phyloP scores from a whole-genome alignment of 1,140 invertebrate species.

The Cydia amplana region DNA sequence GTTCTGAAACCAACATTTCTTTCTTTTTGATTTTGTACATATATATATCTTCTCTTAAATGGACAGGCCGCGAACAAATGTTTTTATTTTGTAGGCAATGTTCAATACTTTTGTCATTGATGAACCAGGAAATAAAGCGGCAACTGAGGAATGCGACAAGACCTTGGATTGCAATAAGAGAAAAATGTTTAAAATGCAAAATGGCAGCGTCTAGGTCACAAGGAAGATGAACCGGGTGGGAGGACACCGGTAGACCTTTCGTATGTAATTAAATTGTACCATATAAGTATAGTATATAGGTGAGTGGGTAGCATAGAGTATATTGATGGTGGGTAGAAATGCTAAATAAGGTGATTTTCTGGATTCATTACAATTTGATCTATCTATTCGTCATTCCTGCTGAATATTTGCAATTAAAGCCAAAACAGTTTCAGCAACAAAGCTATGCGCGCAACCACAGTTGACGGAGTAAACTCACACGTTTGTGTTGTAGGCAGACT shows the following conservation, averaged over 20 bases:
- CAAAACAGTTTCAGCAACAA: conserved; percentile 8
- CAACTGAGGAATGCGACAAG: neutral
- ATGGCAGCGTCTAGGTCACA: conserved; percentile 26
- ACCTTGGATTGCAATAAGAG: neutral
- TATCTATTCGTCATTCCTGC: neutral
- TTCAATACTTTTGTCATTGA: neutral
- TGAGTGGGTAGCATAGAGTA: neutral
- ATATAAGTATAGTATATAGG: neutral
- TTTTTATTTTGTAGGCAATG: no score
- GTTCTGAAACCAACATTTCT: neutral
- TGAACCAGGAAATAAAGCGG: neutral
- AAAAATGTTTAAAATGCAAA: conserved; percentile 2
- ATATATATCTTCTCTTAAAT: no score
- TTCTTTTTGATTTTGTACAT: no score
- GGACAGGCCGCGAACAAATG: no score
- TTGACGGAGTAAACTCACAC: neutral
- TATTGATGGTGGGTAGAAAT: neutral
- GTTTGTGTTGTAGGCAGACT: neutral
- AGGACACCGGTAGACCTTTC: conserved; percentile 27
- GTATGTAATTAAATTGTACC: neutral
- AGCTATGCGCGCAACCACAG: neutral
- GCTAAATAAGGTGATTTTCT: neutral
- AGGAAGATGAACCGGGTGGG: conserved; percentile 14
- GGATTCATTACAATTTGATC: neutral
- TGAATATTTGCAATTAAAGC: neutral